Conservation (phyloP, 2,888 invertebrate genomes). For the Junonia oenone region DNA sequence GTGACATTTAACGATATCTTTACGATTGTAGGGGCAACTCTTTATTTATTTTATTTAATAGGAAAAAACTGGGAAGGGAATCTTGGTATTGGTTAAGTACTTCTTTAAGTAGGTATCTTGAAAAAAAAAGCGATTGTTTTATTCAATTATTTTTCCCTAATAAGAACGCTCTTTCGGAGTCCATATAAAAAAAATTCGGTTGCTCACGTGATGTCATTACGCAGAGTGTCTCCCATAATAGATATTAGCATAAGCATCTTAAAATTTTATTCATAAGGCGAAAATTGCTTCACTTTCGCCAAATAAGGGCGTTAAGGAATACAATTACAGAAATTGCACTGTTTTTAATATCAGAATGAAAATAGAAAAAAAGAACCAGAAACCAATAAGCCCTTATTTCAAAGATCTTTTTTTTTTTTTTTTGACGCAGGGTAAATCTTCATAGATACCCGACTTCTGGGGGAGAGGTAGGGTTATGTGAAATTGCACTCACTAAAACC, state of each 20-base stretch:
- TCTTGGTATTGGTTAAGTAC: neutral
- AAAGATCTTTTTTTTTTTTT: too few species aligned
- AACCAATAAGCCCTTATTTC: too few species aligned
- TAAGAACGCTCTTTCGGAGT: constrained; percentile 54
- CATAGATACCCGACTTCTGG: too few species aligned
- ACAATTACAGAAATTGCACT: constrained; percentile 45
- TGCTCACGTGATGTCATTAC: constrained; percentile 67
- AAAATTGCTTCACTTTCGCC: constrained; percentile 70
- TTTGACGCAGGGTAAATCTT: too few species aligned
- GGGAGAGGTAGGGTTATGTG: too few species aligned
- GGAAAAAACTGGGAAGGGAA: too few species aligned
- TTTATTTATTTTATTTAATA: too few species aligned
- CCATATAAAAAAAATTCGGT: constrained; percentile 59
- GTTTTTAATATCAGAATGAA: constrained; percentile 18
- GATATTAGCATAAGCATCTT: constrained; percentile 75
- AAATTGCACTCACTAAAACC: too few species aligned
- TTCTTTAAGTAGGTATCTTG: too few species aligned
- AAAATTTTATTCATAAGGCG: constrained; percentile 77
- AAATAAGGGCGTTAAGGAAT: constrained; percentile 62
- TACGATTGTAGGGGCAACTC: too few species aligned
- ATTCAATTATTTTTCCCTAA: constrained; percentile 30
- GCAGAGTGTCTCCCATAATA: constrained; percentile 62
- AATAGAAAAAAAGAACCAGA: neutral
- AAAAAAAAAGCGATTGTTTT: neutral
- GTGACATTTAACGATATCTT: too few species aligned